Evolutionary conservation across 64 coral and sea anemone genomes (phyloP).

Genomic region (Dendronephthya gigantea): DNA sequence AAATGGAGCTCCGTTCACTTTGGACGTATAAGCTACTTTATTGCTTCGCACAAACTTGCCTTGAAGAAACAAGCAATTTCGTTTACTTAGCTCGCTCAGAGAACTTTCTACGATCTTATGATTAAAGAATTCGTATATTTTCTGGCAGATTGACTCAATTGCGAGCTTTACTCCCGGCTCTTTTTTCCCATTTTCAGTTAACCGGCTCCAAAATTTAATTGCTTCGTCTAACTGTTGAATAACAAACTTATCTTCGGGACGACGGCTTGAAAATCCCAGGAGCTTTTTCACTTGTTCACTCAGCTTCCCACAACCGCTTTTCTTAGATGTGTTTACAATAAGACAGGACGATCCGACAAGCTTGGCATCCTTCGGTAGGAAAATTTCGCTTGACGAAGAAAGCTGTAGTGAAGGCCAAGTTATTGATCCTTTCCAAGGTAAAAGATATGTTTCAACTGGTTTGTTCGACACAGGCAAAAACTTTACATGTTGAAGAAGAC

Average conservation of each 20-base stretch:
- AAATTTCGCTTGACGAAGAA: constrained; percentile 38
- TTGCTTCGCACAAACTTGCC: constrained; percentile 56
- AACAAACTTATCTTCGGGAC: constrained; percentile 37
- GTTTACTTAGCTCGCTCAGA: constrained; percentile 40
- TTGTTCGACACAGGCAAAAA: constrained; percentile 61
- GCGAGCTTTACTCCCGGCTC: constrained; percentile 11
- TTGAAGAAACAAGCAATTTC: constrained; percentile 70
- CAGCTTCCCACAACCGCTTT: constrained; percentile 55
- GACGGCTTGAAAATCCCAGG: constrained; percentile 35
- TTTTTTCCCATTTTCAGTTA: constrained; percentile 38
- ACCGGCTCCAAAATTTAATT: not conserved
- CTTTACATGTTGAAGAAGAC: no score
- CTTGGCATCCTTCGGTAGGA: not conserved
- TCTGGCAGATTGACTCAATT: constrained; percentile 21
- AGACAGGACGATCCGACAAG: constrained; percentile 54
- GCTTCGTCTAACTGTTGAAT: constrained; percentile 46
- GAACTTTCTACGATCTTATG: constrained; percentile 27
- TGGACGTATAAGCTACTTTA: constrained; percentile 59
- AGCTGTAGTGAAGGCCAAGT: not conserved
- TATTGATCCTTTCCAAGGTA: constrained; percentile 65
- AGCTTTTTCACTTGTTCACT: constrained; percentile 40
- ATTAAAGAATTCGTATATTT: constrained; percentile 61
- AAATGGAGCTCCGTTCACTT: not conserved
- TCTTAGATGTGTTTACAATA: constrained; percentile 53
- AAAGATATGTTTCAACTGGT: not conserved